phyloP scores from a whole-genome alignment of 2,888 invertebrate species.

The Athrips mouffetella region DNA sequence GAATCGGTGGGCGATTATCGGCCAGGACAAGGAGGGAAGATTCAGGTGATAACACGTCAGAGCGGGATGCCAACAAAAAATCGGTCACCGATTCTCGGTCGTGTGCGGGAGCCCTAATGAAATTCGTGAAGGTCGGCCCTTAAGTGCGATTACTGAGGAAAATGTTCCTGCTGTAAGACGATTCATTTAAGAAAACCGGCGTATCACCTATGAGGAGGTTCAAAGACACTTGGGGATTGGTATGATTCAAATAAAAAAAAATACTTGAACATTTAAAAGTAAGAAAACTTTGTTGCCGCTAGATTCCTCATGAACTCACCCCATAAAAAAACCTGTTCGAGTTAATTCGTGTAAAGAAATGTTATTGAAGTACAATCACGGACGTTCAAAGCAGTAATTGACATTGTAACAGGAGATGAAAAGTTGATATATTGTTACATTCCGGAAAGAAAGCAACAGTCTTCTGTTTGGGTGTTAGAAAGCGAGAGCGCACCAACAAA shows the following conservation, averaged over 20 bases:
- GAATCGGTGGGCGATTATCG: too few relatives aligned
- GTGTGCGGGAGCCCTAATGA: too few relatives aligned
- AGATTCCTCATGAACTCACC: background rate
- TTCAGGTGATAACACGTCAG: too few relatives aligned
- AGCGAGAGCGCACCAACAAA: constrained; percentile 7
- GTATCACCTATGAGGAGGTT: constrained; percentile 1
- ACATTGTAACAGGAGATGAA: constrained; percentile 8
- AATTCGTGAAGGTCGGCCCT: constrained; percentile 5
- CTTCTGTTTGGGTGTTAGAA: constrained; percentile 6
- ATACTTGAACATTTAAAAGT: background rate
- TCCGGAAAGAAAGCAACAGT: constrained; percentile 6
- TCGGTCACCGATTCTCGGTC: too few relatives aligned
- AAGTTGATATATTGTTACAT: constrained; percentile 5
- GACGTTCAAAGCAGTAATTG: constrained; percentile 9
- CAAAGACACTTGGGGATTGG: background rate
- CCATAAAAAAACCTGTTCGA: background rate
- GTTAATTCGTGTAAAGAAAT: constrained; percentile 4
- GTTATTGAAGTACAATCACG: background rate
- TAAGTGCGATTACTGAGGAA: constrained; percentile 4
- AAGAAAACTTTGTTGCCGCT: background rate
- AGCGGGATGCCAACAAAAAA: too few relatives aligned
- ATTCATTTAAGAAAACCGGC: constrained; percentile 5
- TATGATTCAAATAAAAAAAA: background rate
- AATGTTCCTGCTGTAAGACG: background rate
- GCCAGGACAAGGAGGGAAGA: too few relatives aligned